A percentile compares a stretch with the other conserved stretches of the same genome.
These are phyloP conservation scores for Tortricodes alternella DNA, from an alignment of 2,888 invertebrate species.

Conservation along the genomic window DNA sequence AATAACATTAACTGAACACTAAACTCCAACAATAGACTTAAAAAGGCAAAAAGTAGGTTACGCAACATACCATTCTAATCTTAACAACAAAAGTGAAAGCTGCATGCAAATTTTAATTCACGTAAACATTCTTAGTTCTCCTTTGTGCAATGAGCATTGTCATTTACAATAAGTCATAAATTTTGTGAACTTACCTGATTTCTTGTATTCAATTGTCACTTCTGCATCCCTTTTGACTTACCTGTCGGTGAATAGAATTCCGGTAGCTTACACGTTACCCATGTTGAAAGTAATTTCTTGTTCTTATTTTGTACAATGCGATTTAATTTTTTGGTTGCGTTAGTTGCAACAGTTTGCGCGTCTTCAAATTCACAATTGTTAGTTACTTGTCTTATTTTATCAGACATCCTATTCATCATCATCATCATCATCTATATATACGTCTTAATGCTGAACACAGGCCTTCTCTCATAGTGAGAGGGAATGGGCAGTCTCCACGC, in stretches of 20 bases:
- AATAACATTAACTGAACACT: neutral
- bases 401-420: too few species aligned
- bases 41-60: constrained; percentile 27
- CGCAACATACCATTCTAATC: constrained; percentile 50
- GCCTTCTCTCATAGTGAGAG: too few species aligned
- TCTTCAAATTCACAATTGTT: too few species aligned
- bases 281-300: constrained; percentile 3
- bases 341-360: neutral
- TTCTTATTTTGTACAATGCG: constrained; percentile 2
- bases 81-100: constrained; percentile 75
- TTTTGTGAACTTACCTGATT: constrained; percentile 50
- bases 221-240: constrained; percentile 50
- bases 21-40: neutral
- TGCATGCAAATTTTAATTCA: constrained; percentile 63
- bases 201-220: constrained; percentile 48
- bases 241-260: constrained; percentile 44
- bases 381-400: too few species aligned
- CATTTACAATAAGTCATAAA: constrained; percentile 64
- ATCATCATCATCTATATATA: too few species aligned
- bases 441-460: too few species aligned
- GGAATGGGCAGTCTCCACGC: too few species aligned
- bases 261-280: constrained; percentile 12
- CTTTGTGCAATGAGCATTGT: constrained; percentile 42
- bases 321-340: neutral
- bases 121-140: constrained; percentile 59